Evolutionary conservation across 1,140 invertebrate species (phyloP), one percentile per base, ranked within the genome.

Genomic region (Oryctes rhinoceros): DNA sequence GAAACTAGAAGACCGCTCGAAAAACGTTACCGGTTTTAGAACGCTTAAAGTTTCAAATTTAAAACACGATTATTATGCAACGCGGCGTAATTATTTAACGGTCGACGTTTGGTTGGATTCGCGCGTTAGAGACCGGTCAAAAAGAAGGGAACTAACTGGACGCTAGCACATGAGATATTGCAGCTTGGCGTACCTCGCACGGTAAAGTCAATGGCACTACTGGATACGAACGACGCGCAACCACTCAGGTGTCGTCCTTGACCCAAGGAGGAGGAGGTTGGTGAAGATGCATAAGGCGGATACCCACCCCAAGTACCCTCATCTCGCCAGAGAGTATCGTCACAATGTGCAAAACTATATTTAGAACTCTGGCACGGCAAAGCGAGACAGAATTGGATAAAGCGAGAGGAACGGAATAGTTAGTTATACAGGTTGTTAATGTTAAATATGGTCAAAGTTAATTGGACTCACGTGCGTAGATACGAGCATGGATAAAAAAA

Each of bases 201-300:
- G 53, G n/a, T 15, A 15, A 59, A 59, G 53, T 59, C 53, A 59
- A 59, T 59, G 53, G 53, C 53, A 59, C 53, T 18, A 59, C 53
- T 59, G 53, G 18, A 59, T 13, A 59, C 53, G 53, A 59, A n/a
- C 53, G 53, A 18, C 53, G 53, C 53, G 53, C 53, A 59, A 59
- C 53, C 53, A 59, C 53, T 59, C 53, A 59, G 53, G 53, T 59
- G 53, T 59, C 53, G 53, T 59, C 53, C 53, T 59, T 59, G 53
- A 59, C 53, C 53, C 15, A 18, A 59, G 53, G 53, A 18, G 53
- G 53, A 59, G 53, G 53, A 59, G 53, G 53, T 18, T n/a, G 53
- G 53, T 18, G 53, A 59, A 59, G 53, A 59, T 59, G 53, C 53
- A 59, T 18, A 59, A 59, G 53, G 18, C 53, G 53, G 53, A n/a